Percentiles rank a stretch among this genome's conserved stretches.
Conservation (phyloP, 2,113 vertebrate genomes). For the Pterocles burchelli region DNA sequence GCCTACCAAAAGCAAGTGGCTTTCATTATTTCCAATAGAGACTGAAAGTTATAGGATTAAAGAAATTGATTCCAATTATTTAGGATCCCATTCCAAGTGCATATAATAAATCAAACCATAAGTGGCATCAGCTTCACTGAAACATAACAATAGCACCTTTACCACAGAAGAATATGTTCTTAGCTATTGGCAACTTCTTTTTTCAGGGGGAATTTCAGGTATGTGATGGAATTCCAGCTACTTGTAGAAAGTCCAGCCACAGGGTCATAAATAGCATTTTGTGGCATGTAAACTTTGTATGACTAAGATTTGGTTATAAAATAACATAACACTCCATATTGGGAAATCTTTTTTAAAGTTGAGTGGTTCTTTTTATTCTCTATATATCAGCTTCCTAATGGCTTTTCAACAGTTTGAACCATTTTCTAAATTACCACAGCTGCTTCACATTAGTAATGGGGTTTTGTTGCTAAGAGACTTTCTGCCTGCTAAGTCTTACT, state of each 20-base stretch:
- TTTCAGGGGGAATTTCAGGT: constrained; percentile 64
- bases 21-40: constrained; percentile 65
- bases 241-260: constrained; percentile 61
- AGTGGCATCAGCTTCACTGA: not conserved
- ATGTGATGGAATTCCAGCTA: constrained; percentile 66
- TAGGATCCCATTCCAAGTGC: constrained; percentile 10
- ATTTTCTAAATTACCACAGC: constrained; percentile 79
- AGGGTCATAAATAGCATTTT: constrained; percentile 74
- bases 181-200: constrained; percentile 18
- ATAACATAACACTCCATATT: constrained; percentile 73
- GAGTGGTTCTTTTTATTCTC: constrained; percentile 81
- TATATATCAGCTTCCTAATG: constrained; percentile 81
- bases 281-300: constrained; percentile 71
- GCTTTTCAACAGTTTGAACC: constrained; percentile 80
- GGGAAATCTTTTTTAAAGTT: constrained; percentile 77
- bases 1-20: constrained; percentile 45
- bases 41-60: constrained; percentile 48
- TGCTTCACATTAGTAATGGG: constrained; percentile 77
- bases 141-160: not conserved
- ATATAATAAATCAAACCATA: constrained; percentile 46
- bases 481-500: constrained; percentile 69
- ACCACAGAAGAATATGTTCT: not conserved
- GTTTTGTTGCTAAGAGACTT: constrained; percentile 72
- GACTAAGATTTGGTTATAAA: constrained; percentile 78
- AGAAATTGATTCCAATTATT: constrained; percentile 67